Conservation (phyloP, 2,113 vertebrate genomes). For the Tichodroma muraria region DNA sequence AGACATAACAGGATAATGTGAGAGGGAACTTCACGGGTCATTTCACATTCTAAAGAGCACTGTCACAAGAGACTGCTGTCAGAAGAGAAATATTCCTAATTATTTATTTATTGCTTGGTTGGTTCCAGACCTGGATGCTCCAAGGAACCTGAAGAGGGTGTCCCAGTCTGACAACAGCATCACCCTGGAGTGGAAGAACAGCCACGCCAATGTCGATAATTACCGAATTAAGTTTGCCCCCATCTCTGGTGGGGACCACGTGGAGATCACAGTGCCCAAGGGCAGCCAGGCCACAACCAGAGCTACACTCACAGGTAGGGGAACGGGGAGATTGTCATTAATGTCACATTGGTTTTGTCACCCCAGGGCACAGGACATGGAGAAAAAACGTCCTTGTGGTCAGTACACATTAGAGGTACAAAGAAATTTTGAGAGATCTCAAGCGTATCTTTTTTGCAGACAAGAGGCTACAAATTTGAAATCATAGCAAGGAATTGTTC, state of each 20-base stretch:
- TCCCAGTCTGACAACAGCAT: slow-evolving; percentile 90
- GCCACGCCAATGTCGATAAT: slow-evolving; percentile 75
- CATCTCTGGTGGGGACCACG: slow-evolving; percentile 89
- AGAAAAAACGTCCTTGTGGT: not conserved
- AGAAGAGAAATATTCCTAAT: not conserved
- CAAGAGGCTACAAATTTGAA: not conserved
- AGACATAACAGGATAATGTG: not conserved
- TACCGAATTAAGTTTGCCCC: slow-evolving; percentile 94
- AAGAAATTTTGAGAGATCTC: not conserved
- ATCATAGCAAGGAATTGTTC: not conserved
- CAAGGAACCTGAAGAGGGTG: slow-evolving; percentile 79
- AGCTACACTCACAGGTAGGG: slow-evolving; percentile 83
- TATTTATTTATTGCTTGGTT: not conserved
- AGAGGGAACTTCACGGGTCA: not conserved
- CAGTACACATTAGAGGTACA: not conserved
- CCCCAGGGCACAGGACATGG: not conserved
- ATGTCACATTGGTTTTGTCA: not conserved
- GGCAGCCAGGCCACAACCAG: slow-evolving; percentile 80
- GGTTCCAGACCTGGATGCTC: slow-evolving; percentile 86
- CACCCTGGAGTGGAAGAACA: slow-evolving; percentile 93
- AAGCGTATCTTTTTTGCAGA: not conserved
- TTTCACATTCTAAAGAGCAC: not conserved
- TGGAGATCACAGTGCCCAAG: slow-evolving; percentile 81
- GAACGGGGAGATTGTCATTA: not conserved
- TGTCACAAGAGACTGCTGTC: not conserved